These are phyloP conservation scores for Orthonevra nobilis DNA, from an alignment of 2,888 invertebrate genomes.

Conservation along the genomic window DNA sequence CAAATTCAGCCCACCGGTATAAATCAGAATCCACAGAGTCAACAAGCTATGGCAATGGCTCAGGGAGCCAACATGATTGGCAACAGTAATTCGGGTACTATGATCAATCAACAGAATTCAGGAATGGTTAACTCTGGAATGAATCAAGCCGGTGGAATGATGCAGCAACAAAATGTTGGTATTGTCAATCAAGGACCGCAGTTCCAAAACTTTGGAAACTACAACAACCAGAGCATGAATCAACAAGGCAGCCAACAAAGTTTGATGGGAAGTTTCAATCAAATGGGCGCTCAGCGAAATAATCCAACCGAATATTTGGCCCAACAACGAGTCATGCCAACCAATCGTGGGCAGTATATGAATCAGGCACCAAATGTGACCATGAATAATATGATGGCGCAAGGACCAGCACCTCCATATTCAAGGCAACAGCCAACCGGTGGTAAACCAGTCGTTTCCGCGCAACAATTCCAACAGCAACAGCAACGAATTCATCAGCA, in stretches of 20 bases:
- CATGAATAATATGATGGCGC: constrained; percentile 84
- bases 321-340: constrained; percentile 76
- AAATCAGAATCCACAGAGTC: constrained; percentile 76
- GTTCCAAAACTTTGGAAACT: constrained; percentile 84
- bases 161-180: constrained; percentile 76
- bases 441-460: constrained; percentile 77
- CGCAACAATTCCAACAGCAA: constrained; percentile 78
- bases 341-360: constrained; percentile 79
- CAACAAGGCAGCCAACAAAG: constrained; percentile 78
- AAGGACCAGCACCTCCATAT: constrained; percentile 89
- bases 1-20: constrained; percentile 72
- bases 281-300: constrained; percentile 78
- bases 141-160: constrained; percentile 73
- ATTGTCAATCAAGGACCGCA: constrained; percentile 79
- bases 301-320: constrained; percentile 78
- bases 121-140: constrained; percentile 74
- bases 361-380: constrained; percentile 90
- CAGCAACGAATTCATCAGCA: constrained; percentile 87
- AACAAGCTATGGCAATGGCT: constrained; percentile 74
- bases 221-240: constrained; percentile 81
- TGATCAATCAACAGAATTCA: constrained; percentile 73
- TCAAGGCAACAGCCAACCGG: constrained; percentile 82
- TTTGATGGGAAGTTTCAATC: constrained; percentile 79
- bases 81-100: constrained; percentile 69
- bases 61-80: constrained; percentile 77